Evolutionary conservation across 2,113 vertebrate genomes (phyloP), one percentile per base, ranked within the genome.

Genomic region (Ciconia boyciana): DNA sequence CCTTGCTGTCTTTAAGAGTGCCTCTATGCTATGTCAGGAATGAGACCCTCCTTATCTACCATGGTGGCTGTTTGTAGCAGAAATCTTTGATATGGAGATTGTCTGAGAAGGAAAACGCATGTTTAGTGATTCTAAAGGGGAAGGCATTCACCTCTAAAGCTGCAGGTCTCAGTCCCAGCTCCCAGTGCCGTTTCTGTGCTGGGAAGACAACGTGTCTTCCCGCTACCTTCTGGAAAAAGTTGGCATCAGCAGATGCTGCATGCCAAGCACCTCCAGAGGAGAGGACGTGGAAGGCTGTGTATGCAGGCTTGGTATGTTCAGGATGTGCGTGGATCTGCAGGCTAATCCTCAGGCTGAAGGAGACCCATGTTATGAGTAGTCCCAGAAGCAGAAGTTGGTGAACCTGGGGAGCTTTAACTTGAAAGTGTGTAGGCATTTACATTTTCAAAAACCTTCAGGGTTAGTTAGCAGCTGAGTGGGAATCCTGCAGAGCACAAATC

Each of bases 261-360:
- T 16, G 41, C 16, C 19, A 48, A 72, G 44, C 24, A 13, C 28
- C 24, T 74, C 31, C 31, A 19, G 32, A 78, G n/a, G 16, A 39
- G 43, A 25, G 48, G 28, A 44, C 2, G 1, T 52, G 54, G 26
- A 65, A 72, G 64, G 48, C 31, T 0, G 0, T 8, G 11, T 32
- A 15, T 8, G 16, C 17, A 20, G 52, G 34, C 32, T 41, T 43
- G 46, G 14, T 31, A 36, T 25, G 28, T 32, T 76, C 7, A 9
- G 66, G 43, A 24, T 46, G 26, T 81, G 24, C 0, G 8, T 21
- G 18, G 43, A 32, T 65, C 17, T 85, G 48, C 31, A 76, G 43
- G 18, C 58, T 72, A 29, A 34, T 25, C 52, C 66, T 89, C 31
- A 22, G 43, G 34, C 16, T 80, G 31, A 71, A 61, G 72, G 24